Evolutionary conservation across 2,113 vertebrate genomes (phyloP).

Genomic region (Burhinus oedicnemus): DNA sequence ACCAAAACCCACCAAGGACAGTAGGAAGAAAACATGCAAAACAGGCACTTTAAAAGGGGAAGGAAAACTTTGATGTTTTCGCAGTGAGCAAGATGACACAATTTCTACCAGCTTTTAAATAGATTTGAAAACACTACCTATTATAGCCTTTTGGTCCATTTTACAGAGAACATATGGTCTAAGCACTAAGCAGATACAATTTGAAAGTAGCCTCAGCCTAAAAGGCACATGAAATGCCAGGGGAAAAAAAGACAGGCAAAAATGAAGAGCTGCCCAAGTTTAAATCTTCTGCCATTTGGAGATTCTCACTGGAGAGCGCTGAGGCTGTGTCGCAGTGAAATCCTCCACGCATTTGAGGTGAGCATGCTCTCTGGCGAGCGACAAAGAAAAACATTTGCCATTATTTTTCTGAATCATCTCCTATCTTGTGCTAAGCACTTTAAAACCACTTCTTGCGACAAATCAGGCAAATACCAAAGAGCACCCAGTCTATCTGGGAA

Average conservation of each 20-base stretch:
- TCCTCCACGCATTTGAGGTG: not conserved
- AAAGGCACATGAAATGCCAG: not conserved
- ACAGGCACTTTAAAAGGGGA: not conserved
- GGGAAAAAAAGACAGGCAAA: not conserved
- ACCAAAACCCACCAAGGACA: not conserved
- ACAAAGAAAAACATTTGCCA: not conserved
- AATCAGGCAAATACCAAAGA: not conserved
- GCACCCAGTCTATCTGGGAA: not conserved
- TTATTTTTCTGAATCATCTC: conserved; percentile 11
- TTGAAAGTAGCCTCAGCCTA: not conserved
- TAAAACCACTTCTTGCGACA: not conserved
- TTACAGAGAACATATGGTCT: not conserved
- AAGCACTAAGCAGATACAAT: not conserved
- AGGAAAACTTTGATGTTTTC: not conserved
- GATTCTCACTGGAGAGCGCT: not conserved
- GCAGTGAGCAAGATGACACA: not conserved
- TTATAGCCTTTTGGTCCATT: not conserved
- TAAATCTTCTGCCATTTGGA: not conserved
- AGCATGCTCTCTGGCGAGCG: not conserved
- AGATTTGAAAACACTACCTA: not conserved
- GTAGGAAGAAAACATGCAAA: conserved; percentile 9
- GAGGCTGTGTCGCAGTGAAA: not conserved
- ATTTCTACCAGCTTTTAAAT: conserved; percentile 9
- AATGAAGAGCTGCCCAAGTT: not conserved
- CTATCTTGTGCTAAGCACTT: not conserved